Evolutionary conservation across 2,797 vertebrate species (phyloP), one percentile per base, ranked within the genome.

Genomic region (Toxotes lorentzi): DNA sequence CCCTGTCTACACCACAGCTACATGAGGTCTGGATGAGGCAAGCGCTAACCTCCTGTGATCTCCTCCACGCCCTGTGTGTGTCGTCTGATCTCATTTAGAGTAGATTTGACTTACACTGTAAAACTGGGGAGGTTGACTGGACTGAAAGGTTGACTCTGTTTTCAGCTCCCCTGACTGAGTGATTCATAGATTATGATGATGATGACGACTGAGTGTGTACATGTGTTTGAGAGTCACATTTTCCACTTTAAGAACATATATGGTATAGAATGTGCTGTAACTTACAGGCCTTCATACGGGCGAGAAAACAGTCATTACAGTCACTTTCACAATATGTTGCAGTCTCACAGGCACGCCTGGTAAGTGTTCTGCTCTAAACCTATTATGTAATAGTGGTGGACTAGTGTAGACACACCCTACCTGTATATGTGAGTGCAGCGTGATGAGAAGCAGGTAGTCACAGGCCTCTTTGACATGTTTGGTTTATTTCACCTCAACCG

Each of bases 21-120:
- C 41, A 81, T 72, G 75, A 79, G 84, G 77, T 74, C 83, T 77
- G 34, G 34, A 72, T 91, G 91, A 91, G 82, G 74, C 66, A 87
- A 87, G 75, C 7, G 66, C 27, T 47, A 78, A 75, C 75, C 75
- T 70, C 71, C 70, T 81, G 65, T 86, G 84, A 85, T 81, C 78
- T 65, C 73, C 30, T 47, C 72, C 54, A 14, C 41, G 1, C 67
- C 51, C 62, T 38, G 48, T 24, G 63, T 35, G 56, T 69, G 48
- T 64, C 59, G 59, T 71, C 78, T 88, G 70, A 87, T 74, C 45
- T 87, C 83, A 90, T 78, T 60, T 24, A 17, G 53, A 56, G 35
- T 23, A 34, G 32, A 57, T 66, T 75, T 83, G 74, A 81, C 38
- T 64, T 77, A 85, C 34, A 51, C 27, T 32, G 9, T 41, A 70